phyloP scores from a whole-genome alignment of 2,113 vertebrate species.

The Chloroceryle aenea region DNA sequence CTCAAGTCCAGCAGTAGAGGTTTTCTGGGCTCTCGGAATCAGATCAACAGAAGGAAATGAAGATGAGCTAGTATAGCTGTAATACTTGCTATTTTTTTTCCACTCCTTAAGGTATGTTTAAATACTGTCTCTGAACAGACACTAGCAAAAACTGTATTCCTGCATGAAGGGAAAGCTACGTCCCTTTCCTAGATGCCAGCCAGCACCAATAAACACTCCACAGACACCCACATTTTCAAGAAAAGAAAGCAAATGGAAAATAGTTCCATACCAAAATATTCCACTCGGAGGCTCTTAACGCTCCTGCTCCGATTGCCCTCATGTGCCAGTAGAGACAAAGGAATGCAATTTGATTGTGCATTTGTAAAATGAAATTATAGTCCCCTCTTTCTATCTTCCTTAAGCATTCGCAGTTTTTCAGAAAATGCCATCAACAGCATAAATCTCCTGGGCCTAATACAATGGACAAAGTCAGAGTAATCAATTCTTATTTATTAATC shows the following conservation, averaged over 20 bases:
- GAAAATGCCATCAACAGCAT: not conserved
- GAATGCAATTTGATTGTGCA: constrained; percentile 18
- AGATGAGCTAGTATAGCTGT: not conserved
- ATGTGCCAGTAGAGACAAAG: not conserved
- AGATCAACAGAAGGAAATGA: not conserved
- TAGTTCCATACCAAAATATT: not conserved
- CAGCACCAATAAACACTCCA: not conserved
- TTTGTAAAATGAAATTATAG: not conserved
- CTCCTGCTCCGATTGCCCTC: constrained; percentile 15
- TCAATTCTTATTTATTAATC: constrained; percentile 72
- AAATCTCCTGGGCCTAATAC: constrained; percentile 46
- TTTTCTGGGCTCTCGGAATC: not conserved
- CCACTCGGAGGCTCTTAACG: not conserved
- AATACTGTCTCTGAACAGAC: not conserved
- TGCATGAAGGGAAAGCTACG: not conserved
- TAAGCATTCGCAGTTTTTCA: constrained; percentile 24
- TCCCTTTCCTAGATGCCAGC: not conserved
- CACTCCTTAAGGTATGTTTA: not conserved
- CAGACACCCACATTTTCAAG: not conserved
- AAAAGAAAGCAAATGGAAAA: not conserved
- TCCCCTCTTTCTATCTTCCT: not conserved
- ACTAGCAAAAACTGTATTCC: not conserved
- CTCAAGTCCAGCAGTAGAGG: not conserved
- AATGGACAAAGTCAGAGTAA: constrained; percentile 34
- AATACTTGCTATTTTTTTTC: not conserved